phyloP scores from a whole-genome alignment of 2,113 vertebrate species.

The Pygoscelis adeliae region DNA sequence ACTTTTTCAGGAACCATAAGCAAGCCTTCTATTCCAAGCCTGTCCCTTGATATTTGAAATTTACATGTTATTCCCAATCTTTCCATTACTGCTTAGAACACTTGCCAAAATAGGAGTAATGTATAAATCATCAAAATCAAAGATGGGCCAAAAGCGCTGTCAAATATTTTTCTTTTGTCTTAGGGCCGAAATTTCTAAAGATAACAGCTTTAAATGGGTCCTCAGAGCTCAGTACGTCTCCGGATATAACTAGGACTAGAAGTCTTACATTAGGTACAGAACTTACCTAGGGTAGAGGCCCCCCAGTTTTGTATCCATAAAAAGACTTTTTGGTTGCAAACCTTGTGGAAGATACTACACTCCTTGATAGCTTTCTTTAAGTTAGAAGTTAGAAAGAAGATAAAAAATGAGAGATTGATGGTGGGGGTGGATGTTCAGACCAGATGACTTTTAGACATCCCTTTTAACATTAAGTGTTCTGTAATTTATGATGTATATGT shows the following conservation, averaged over 20 bases:
- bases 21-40: neutral
- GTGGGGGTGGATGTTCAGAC: neutral
- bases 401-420: neutral
- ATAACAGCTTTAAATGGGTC: neutral
- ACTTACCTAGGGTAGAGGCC: neutral
- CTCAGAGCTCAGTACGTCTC: neutral
- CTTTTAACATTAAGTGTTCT: neutral
- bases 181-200: neutral
- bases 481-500: neutral
- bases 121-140: slow-evolving; percentile 13
- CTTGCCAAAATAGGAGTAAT: slow-evolving; percentile 14
- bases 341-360: neutral
- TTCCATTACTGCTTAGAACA: slow-evolving; percentile 7
- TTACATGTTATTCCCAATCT: slow-evolving; percentile 14
- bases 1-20: slow-evolving; percentile 34
- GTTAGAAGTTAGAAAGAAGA: neutral
- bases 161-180: neutral
- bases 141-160: neutral
- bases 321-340: neutral
- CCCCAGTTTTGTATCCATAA: neutral
- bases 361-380: neutral
- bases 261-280: neutral
- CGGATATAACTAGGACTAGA: neutral
- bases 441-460: neutral
- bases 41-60: slow-evolving; percentile 23